Evolutionary conservation across 2,113 vertebrate species (phyloP), one percentile per base, ranked within the genome.

Genomic region (Calonectris borealis): DNA sequence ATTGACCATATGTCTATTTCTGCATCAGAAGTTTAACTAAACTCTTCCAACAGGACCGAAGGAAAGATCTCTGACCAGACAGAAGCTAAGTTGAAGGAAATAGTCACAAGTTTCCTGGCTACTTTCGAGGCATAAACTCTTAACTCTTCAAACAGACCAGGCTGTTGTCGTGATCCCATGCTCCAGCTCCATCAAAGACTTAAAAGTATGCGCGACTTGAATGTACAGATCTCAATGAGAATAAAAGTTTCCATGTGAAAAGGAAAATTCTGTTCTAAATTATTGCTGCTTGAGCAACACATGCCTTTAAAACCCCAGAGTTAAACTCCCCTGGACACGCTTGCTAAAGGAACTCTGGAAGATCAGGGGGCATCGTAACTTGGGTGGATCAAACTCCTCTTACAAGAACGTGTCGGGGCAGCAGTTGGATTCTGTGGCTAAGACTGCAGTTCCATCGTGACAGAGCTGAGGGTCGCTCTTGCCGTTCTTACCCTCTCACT

Each of bases 61-160:
- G 99, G 99, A 54, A 98, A 98, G 97, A 99, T 99, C 97, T 99
- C 99, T 32, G 99, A 99, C 88, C 97, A 99, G 94, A 97, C 99
- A 21, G 99, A 99, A 76, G 98, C 98, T 4, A 99, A 99, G 95
- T 94, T 99, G 98, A 99, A 99, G 98, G 98, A 99, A 97, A 92
- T 99, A 76, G 99, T 99, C 84, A 98, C 98, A 71, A 99, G 52
- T 95, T 99, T 99, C 98, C 96, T 99, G 98, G 97, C 99, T 95
- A 99, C 99, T 96, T 99, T 99, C 15, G 99, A 99, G 97, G 98
- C 98, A 95, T 98, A 98, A 98, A 94, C 93, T 95, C 93, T 51
- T 88, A 29, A 58, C 57, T 61, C 88, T 97, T 97, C 31, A 55
- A 32, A 38, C 25, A 78, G 83, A 73, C 44, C 72, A 70, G 95